These are phyloP conservation scores for Orestias chungarensis DNA, from an alignment of 2,797 vertebrate genomes.

Conservation along the genomic window DNA sequence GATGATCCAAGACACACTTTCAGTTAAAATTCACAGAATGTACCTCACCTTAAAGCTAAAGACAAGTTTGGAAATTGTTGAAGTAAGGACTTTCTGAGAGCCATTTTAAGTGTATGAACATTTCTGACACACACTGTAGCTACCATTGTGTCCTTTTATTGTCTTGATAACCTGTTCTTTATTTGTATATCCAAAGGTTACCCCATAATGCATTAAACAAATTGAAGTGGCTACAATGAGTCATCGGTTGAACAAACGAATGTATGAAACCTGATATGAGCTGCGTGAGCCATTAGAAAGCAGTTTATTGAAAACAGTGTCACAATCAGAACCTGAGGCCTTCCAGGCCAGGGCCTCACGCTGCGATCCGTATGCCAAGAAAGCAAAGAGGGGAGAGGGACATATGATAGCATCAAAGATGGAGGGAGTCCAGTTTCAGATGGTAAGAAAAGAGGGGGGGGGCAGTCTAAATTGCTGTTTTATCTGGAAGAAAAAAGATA, in stretches of 20 bases:
- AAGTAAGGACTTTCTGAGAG: background rate
- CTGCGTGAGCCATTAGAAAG: constrained; percentile 45
- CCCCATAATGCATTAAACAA: background rate
- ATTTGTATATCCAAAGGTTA: background rate
- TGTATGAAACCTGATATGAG: constrained; percentile 60
- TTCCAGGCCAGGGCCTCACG: constrained; percentile 63
- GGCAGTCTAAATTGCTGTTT: background rate
- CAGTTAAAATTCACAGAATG: background rate
- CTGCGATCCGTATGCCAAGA: constrained; percentile 48
- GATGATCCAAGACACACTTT: background rate
- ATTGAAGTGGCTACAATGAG: background rate
- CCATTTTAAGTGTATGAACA: background rate
- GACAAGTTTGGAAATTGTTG: background rate
- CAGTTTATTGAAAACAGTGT: constrained; percentile 64
- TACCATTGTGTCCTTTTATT: background rate
- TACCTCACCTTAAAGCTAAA: background rate
- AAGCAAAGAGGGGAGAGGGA: constrained; percentile 30
- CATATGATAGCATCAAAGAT: constrained; percentile 48
- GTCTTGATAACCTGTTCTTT: background rate
- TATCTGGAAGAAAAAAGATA: constrained; percentile 1
- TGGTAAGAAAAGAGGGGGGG: background rate
- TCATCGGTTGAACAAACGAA: constrained; percentile 35
- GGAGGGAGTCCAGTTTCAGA: constrained; percentile 27
- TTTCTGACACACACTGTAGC: background rate
- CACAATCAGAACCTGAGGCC: constrained; percentile 64